phyloP scores from a whole-genome alignment of 2,888 invertebrate species.

The Drosophila paranaensis region DNA sequence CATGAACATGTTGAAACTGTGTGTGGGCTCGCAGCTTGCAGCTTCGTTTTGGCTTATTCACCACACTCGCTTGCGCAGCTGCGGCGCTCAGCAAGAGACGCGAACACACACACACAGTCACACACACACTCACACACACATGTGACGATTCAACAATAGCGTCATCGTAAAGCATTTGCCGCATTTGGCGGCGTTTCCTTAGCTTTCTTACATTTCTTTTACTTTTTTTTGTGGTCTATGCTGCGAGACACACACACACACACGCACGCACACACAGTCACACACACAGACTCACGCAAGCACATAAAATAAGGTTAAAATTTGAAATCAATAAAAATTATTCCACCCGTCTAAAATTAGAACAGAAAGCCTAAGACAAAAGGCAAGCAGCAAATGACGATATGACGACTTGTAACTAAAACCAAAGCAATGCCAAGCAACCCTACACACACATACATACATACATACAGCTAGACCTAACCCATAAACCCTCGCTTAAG shows the following conservation, averaged over 20 bases:
- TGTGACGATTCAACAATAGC: slow-evolving; percentile 70
- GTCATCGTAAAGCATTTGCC: slow-evolving; percentile 78
- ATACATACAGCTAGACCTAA: background rate
- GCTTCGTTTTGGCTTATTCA: slow-evolving; percentile 38
- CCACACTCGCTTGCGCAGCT: slow-evolving; percentile 65
- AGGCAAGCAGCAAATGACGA: slow-evolving; percentile 24
- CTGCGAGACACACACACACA: slow-evolving; percentile 29
- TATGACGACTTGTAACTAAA: slow-evolving; percentile 25
- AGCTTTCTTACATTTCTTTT: slow-evolving; percentile 5
- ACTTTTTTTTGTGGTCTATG: slow-evolving; percentile 29
- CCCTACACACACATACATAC: background rate
- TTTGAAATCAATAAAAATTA: slow-evolving; percentile 83
- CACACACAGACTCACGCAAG: slow-evolving; percentile 13
- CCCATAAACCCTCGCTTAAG: background rate
- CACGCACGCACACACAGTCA: slow-evolving; percentile 8
- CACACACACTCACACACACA: slow-evolving; percentile 14
- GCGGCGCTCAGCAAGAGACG: slow-evolving; percentile 42
- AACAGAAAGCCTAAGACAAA: slow-evolving; percentile 59
- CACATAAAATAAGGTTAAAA: slow-evolving; percentile 79
- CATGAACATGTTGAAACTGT: slow-evolving; percentile 74
- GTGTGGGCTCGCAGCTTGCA: slow-evolving; percentile 17
- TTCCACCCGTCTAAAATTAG: slow-evolving; percentile 84
- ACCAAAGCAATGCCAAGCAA: slow-evolving; percentile 35
- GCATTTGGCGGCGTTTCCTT: slow-evolving; percentile 72
- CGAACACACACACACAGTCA: slow-evolving; percentile 10